These are phyloP conservation scores for Vesta saturnalis DNA, from an alignment of 2,888 invertebrate species.

Conservation along the genomic window DNA sequence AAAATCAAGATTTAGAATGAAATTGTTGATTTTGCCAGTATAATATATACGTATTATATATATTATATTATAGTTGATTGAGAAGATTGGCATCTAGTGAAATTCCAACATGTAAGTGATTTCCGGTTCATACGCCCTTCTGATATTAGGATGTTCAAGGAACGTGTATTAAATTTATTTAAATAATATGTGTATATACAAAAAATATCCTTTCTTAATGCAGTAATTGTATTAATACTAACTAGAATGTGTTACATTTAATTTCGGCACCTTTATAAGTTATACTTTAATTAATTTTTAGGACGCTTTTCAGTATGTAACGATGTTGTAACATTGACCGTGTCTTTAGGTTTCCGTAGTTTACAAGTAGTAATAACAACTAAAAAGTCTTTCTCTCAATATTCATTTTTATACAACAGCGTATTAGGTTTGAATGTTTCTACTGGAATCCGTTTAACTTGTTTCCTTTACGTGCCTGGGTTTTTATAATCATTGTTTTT, in stretches of 20 bases:
- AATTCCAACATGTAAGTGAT: background rate
- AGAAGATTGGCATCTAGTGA: too few species aligned
- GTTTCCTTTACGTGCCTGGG: too few species aligned
- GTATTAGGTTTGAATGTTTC: background rate
- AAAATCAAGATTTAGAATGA: background rate
- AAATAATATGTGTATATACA: background rate
- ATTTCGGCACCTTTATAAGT: too few species aligned
- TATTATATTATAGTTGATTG: too few species aligned
- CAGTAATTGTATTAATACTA: too few species aligned
- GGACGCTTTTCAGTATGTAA: background rate
- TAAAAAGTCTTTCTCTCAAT: background rate
- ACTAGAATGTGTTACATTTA: too few species aligned
- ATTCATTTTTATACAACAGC: too few species aligned
- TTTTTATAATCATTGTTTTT: background rate
- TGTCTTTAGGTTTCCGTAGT: background rate
- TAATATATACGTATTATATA: too few species aligned
- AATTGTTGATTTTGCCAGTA: background rate
- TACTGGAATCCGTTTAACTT: background rate
- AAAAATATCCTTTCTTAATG: too few species aligned
- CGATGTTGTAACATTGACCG: background rate
- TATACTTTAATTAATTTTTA: background rate
- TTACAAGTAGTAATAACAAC: background rate
- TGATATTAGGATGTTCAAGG: background rate
- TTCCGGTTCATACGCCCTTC: background rate
- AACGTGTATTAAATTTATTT: background rate